Conservation (phyloP, 2,113 vertebrate species). For the Nycticebus coucang region DNA sequence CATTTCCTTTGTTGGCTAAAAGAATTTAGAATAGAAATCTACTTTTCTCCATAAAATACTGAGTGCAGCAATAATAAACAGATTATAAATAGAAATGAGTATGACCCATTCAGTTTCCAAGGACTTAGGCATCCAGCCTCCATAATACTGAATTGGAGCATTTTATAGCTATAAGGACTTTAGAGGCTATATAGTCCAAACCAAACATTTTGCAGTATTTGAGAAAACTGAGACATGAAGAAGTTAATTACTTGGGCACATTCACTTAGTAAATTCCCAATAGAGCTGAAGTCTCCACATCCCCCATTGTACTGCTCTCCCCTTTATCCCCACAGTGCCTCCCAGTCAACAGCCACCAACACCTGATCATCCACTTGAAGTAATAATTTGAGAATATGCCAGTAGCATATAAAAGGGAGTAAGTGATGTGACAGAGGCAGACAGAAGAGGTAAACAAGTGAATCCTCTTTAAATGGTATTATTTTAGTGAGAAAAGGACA, state of each 20-base stretch:
- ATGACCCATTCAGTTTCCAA: slow-evolving; percentile 68
- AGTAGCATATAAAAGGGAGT: background rate
- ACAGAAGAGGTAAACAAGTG: background rate
- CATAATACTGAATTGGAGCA: slow-evolving; percentile 15
- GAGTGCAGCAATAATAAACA: slow-evolving; percentile 62
- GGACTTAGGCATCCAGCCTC: slow-evolving; percentile 45
- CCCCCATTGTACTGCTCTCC: background rate
- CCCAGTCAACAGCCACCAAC: background rate
- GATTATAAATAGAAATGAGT: slow-evolving; percentile 73
- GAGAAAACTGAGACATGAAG: slow-evolving; percentile 25
- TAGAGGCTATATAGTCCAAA: background rate
- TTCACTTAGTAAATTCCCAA: background rate
- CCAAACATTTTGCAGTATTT: background rate
- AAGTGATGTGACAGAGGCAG: background rate
- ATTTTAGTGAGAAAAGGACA: background rate
- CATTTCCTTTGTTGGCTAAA: slow-evolving; percentile 63
- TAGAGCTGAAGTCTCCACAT: background rate
- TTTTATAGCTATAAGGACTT: background rate
- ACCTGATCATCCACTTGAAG: background rate
- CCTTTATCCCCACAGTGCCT: background rate
- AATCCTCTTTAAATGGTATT: background rate
- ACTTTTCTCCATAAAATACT: slow-evolving; percentile 66
- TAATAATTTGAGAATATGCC: background rate
- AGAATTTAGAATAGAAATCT: slow-evolving; percentile 72
- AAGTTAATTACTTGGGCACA: background rate